Evolutionary conservation across 2,113 vertebrate species (phyloP).

Genomic region (Neoarius graeffei): DNA sequence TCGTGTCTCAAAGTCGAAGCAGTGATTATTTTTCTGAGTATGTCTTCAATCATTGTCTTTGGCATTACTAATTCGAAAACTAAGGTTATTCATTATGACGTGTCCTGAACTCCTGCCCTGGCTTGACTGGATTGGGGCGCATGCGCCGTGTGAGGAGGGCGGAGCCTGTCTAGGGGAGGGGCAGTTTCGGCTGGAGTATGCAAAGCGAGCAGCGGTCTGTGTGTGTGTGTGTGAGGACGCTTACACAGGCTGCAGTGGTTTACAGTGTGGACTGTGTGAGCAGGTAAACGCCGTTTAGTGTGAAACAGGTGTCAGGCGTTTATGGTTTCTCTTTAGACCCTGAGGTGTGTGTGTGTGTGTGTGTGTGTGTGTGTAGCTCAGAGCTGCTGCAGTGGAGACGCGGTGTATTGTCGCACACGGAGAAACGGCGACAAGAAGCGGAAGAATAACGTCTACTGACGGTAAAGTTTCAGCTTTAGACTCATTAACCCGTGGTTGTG

Average conservation of each 20-base stretch:
- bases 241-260: background rate
- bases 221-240: background rate
- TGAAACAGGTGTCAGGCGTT: background rate
- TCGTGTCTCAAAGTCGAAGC: background rate
- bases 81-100: background rate
- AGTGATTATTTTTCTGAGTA: background rate
- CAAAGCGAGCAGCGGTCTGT: conserved; percentile 40
- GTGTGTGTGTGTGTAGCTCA: background rate
- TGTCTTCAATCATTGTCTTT: background rate
- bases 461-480: conserved; percentile 45
- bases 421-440: conserved; percentile 21
- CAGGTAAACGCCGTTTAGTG: background rate
- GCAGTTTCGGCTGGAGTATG: conserved; percentile 46
- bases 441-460: background rate
- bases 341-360: background rate
- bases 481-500: background rate
- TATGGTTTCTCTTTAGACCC: too few relatives aligned
- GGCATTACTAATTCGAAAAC: background rate
- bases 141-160: conserved; percentile 51
- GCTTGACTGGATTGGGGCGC: background rate
- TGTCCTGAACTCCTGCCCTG: background rate
- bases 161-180: conserved; percentile 42
- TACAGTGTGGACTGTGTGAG: background rate
- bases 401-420: conserved; percentile 24
- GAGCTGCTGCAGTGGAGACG: conserved; percentile 8